Evolutionary conservation across 2,888 invertebrate species (phyloP), one percentile per base, ranked within the genome.

Genomic region (Caenorhabditis japonica): DNA sequence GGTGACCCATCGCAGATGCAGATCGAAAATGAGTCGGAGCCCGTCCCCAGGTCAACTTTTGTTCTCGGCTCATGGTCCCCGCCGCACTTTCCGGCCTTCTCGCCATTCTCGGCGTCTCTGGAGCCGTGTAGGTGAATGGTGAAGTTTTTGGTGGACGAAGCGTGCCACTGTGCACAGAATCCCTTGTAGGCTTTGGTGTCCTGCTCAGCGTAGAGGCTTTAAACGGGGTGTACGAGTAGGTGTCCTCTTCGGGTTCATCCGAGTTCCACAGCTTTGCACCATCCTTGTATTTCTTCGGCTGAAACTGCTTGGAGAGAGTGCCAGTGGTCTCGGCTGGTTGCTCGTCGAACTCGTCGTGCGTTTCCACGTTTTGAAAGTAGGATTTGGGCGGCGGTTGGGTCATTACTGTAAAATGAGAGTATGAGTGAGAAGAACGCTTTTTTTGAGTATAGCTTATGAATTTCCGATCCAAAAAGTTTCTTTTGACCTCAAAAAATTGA

Each of bases 301-400:
- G 69, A 34, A 74, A 74, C 43, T 74, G 74, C 47, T 74, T 74
- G 21, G 74, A 62, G 13, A 74, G 53, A 12, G 74, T 74, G 25
- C 74, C 74, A 8, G 34, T 62, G 44, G 36, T 43, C 15, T 69
- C 60, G 1, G 34, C 43, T 10, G 27, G n/a, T 2, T 46, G 47
- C 3, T 44, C 64, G 21, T 46, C 52, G 21, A 56, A 56, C 30
- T 69, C 74, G 34, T 74, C 74, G 25, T 56, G 51, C 2, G 69
- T 74, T 7, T 74, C 74, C 27, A 74, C 74, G 38, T 69, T 56
- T 74, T 74, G 74, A 27, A 74, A 74, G 39, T 74, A 74, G 4
- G 51, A 30, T 25, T 61, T 60, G 47, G 58, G 52, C 21, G 27
- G 59, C 21, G 27, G 59, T 27, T 71, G 71, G 62, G 58, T 71